Conservation (phyloP, 2,888 invertebrate genomes). For the Biston stratarius region DNA sequence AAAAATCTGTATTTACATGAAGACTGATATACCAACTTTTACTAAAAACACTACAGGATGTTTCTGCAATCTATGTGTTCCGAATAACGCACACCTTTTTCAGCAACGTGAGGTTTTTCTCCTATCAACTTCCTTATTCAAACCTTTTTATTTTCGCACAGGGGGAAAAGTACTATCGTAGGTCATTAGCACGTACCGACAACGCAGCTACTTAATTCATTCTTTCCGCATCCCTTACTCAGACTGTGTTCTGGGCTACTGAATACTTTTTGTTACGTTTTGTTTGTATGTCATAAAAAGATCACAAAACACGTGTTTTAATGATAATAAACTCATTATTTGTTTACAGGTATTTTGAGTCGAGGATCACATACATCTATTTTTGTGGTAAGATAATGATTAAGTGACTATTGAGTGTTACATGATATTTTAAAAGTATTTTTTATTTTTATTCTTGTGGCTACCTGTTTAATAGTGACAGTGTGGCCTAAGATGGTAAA, state of each 20-base stretch:
- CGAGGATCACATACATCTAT: neutral
- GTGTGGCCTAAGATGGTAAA: too few relatives aligned
- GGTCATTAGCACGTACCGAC: slow-evolving; percentile 18
- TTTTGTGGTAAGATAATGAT: neutral
- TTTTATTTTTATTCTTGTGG: too few relatives aligned
- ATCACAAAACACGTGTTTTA: neutral
- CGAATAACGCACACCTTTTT: neutral
- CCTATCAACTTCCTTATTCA: slow-evolving; percentile 3
- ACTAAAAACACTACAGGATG: too few relatives aligned
- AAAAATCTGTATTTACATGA: too few relatives aligned
- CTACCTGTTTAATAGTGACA: too few relatives aligned
- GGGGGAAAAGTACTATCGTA: neutral
- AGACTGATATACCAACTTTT: too few relatives aligned
- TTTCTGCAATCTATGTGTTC: neutral
- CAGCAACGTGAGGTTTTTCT: neutral
- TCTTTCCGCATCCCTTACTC: slow-evolving; percentile 8
- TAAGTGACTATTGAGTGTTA: neutral
- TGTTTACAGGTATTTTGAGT: slow-evolving; percentile 19
- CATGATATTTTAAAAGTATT: too few relatives aligned
- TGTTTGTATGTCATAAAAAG: neutral
- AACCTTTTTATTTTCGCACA: slow-evolving; percentile 12
- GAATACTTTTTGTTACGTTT: neutral
- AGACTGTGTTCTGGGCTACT: neutral
- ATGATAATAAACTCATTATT: neutral
- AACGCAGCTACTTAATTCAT: neutral